Evolutionary conservation across 2,113 vertebrate species (phyloP), one percentile per base, ranked within the genome.

Genomic region (Trematomus loennbergii): DNA sequence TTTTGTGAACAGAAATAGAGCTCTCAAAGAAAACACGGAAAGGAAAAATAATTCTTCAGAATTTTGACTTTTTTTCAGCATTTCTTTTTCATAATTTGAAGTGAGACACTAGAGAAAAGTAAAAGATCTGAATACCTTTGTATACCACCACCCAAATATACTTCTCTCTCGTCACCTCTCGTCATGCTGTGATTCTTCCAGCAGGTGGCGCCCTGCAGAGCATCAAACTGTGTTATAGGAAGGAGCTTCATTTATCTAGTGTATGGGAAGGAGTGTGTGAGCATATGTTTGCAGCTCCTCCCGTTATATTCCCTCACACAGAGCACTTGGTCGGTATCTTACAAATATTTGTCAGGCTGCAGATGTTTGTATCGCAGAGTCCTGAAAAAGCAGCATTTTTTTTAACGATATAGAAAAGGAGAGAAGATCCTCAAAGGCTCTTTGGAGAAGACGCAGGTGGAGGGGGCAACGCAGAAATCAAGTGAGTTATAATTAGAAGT

Each of bases 361-460:
- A 7, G 1, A 4, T 52, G 17, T 1, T 13, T 17, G 12, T 2
- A 12, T 16, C n/a, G 1, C 9, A 13, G 45, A 50, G 55, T 52
- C 29, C 12, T 9, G 61, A 18, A 53, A 22, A 2, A 11, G 17
- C 1, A 48, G 22, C n/a, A n/a, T n/a, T n/a, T n/a, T n/a, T n/a
- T 12, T 43, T 52, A 12, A 16, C 18, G 63, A 40, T 0, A 96
- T 96, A 95, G 95, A 96, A 57, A 93, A 94, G 49, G 91, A 91
- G 58, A 79, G 78, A 57, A n/a, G n/a, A n/a, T n/a, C n/a, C n/a
- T n/a, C n/a, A n/a, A n/a, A n/a, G n/a, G n/a, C n/a, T n/a, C n/a
- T n/a, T n/a, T n/a, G n/a, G n/a, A n/a, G n/a, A n/a, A n/a, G n/a
- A n/a, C n/a, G n/a, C n/a, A n/a, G n/a, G n/a, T n/a, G n/a, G n/a